Conservation (phyloP, 1,140 invertebrate species). For the Diabrotica virgifera region DNA sequence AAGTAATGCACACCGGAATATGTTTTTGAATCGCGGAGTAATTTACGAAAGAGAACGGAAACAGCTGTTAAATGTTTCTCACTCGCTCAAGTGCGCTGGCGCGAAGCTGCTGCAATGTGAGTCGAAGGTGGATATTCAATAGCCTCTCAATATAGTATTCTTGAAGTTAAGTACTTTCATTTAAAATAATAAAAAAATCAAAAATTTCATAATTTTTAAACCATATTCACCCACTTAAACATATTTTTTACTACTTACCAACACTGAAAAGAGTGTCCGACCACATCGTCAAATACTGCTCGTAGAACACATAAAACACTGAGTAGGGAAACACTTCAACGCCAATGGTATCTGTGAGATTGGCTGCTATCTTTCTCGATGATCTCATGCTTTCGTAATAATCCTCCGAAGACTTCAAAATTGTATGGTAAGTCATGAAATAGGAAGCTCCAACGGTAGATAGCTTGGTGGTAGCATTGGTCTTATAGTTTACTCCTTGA, state of each 20-base stretch:
- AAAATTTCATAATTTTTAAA: no score
- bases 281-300: conserved; percentile 98
- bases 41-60: no score
- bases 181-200: no score
- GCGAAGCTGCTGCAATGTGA: no score
- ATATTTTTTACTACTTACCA: not conserved
- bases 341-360: conserved; percentile 44
- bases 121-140: no score
- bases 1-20: no score
- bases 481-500: conserved; percentile 62
- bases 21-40: no score
- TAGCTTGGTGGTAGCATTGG: conserved; percentile 46
- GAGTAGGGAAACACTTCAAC: conserved; percentile 96
- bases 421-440: conserved; percentile 94
- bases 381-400: conserved; percentile 86
- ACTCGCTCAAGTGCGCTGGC: no score
- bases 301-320: conserved; percentile 98
- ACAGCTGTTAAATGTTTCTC: no score
- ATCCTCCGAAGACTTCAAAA: conserved; percentile 88
- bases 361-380: conserved; percentile 65
- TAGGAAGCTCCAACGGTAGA: conserved; percentile 69
- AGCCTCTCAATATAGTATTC: no score
- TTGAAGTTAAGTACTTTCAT: no score
- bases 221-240: no score
- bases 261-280: conserved; percentile 79